Evolutionary conservation across 53 echinoderm and acorn worm genomes (phyloP), one percentile per base, ranked within the genome.

Genomic region (Mesocentrotus franciscanus): DNA sequence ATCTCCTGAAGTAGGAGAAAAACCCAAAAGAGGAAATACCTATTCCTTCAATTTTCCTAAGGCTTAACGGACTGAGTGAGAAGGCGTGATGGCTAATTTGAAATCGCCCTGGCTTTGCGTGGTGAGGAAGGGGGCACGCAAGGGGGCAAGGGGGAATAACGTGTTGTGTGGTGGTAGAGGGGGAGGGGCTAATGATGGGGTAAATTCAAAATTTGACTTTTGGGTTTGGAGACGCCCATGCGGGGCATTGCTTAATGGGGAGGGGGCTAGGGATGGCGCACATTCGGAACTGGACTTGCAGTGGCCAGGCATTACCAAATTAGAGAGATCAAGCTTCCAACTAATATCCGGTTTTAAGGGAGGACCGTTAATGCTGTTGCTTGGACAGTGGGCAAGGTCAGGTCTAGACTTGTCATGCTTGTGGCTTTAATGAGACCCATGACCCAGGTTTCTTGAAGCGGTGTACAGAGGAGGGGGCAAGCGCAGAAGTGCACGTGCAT

Each of bases 81-180:
- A 87, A 87, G 87, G 87, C 87, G 58, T 58, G 24, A 87, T 58
- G 87, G 27, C 58, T 87, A 26, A 87, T 87, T 81, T 87, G 15
- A 87, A 29, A 9, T 58, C 29, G 42, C 81, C 36, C 6, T 15
- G 87, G 87, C 87, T 26, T 87, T 87, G 27, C 60, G 5, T 56
- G 85, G 56, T 85, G 49, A 27, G 29, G 29, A 42, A 87, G 36
- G 39, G 39, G 81, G 81, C 42, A 16, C 29, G 39, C 18, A 16
- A 81, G 81, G 16, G 81, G 81, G 81, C 26, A 16, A 42, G 4
- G 16, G 2, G 66, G 22, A 4, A 5, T 7, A 66, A 66, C 22
- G 9, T 66, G 66, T 66, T 9, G 66, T 66, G 66, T 66, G 66
- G 16, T 66, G 66, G 66, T 16, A 6, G 22, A 18, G 66, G 66